A percentile compares a stretch with the other conserved stretches of the same genome.
phyloP scores from a whole-genome alignment of 1,140 invertebrate species.

The Drosophila orena region DNA sequence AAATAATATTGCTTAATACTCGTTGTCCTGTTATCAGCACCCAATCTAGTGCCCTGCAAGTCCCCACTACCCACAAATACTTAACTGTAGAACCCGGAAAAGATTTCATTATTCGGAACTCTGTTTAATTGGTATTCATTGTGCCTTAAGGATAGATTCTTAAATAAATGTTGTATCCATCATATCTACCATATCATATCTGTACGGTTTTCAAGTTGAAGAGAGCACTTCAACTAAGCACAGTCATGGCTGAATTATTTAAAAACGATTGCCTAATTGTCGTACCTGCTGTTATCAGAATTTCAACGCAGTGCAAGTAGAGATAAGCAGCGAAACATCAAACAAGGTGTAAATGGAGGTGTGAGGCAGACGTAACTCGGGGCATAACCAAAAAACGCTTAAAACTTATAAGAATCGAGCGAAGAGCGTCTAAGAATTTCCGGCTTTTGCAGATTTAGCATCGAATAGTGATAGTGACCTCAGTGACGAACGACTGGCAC shows the following conservation, averaged over 20 bases:
- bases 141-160: too few species aligned
- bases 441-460: conserved; percentile 11
- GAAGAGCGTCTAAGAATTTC: conserved; percentile 32
- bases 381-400: conserved; percentile 35
- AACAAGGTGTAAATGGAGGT: conserved; percentile 45
- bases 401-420: background rate
- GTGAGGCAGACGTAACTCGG: conserved; percentile 10
- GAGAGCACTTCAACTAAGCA: background rate
- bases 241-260: conserved; percentile 32
- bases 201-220: background rate
- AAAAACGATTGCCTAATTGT: conserved; percentile 33
- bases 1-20: conserved; percentile 36
- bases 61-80: background rate
- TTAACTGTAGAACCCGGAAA: background rate
- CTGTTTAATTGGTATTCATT: too few species aligned
- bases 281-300: conserved; percentile 29
- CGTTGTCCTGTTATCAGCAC: conserved; percentile 6
- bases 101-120: too few species aligned
- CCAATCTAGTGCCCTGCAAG: background rate
- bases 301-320: conserved; percentile 12
- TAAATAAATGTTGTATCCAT: too few species aligned
- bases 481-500: conserved; percentile 37
- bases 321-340: conserved; percentile 40
- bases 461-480: conserved; percentile 3
- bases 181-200: too few species aligned